These are phyloP conservation scores for Asteroscopus sphinx DNA, from an alignment of 2,888 invertebrate genomes.

Conservation along the genomic window DNA sequence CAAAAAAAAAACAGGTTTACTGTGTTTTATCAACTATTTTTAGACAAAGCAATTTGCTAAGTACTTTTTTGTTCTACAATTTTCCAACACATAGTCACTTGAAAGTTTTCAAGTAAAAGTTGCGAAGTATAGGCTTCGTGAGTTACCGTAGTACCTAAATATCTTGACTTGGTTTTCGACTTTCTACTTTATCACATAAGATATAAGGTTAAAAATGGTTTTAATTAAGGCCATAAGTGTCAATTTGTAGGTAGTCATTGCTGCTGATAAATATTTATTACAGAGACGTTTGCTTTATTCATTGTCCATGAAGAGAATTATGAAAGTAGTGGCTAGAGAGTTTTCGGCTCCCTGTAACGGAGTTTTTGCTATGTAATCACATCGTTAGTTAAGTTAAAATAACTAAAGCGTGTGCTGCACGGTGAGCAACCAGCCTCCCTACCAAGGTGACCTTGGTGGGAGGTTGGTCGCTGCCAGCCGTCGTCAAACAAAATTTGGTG, in stretches of 20 bases:
- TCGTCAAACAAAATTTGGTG: too few relatives aligned
- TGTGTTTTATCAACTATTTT: too few relatives aligned
- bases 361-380: too few relatives aligned
- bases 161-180: constrained; percentile 25
- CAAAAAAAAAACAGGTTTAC: too few relatives aligned
- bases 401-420: too few relatives aligned
- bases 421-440: too few relatives aligned
- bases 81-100: constrained; percentile 39
- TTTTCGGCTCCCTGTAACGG: constrained; percentile 4
- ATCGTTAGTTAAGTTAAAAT: too few relatives aligned
- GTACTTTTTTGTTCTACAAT: constrained; percentile 22
- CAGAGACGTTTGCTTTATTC: constrained; percentile 38
- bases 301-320: constrained; percentile 36
- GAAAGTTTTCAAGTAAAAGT: constrained; percentile 62
- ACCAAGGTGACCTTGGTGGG: too few relatives aligned
- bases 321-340: constrained; percentile 45
- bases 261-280: constrained; percentile 57
- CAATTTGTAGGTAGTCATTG: constrained; percentile 54
- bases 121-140: constrained; percentile 52
- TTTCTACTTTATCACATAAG: constrained; percentile 26
- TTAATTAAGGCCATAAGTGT: constrained; percentile 19
- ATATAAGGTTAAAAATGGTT: constrained; percentile 35
- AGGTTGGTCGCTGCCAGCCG: too few relatives aligned
- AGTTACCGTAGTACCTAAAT: constrained; percentile 56
- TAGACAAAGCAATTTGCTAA: neutral